These are phyloP conservation scores for Microcaecilia unicolor DNA, from an alignment of 2,797 vertebrate genomes.

Conservation along the genomic window DNA sequence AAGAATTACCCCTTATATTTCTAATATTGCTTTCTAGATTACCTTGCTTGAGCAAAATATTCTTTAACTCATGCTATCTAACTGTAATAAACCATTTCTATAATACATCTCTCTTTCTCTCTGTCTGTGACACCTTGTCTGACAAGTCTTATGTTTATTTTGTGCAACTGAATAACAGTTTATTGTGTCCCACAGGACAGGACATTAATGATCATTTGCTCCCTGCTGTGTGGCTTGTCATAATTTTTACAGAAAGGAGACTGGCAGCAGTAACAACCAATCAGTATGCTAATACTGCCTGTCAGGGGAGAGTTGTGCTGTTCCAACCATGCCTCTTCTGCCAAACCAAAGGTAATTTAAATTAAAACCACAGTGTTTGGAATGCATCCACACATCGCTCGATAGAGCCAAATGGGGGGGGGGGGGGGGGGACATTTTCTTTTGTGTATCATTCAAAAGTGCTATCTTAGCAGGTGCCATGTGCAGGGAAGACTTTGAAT, in stretches of 20 bases:
- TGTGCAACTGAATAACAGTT: slow-evolving; percentile 43
- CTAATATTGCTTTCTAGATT: slow-evolving; percentile 9
- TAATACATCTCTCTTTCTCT: slow-evolving; percentile 26
- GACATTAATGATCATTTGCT: slow-evolving; percentile 53
- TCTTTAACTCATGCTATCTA: slow-evolving; percentile 9
- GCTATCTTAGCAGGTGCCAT: slow-evolving; percentile 42
- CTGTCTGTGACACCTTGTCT: slow-evolving; percentile 27
- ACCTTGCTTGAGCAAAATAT: slow-evolving; percentile 8
- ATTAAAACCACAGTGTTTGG: slow-evolving; percentile 33
- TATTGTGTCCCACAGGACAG: slow-evolving; percentile 39
- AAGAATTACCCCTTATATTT: neutral
- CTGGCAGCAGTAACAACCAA: slow-evolving; percentile 41
- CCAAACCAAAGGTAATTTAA: slow-evolving; percentile 46
- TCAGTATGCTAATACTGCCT: slow-evolving; percentile 36
- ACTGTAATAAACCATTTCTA: slow-evolving; percentile 15
- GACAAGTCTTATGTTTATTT: slow-evolving; percentile 46
- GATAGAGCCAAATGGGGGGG: slow-evolving; percentile 28
- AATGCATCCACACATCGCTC: slow-evolving; percentile 33
- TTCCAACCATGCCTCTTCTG: slow-evolving; percentile 29
- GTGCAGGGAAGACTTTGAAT: slow-evolving; percentile 30
- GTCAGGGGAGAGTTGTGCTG: slow-evolving; percentile 22
- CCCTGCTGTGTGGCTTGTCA: slow-evolving; percentile 46
- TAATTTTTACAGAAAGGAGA: slow-evolving; percentile 44
- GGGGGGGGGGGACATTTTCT: slow-evolving; percentile 30
- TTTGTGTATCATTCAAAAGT: slow-evolving; percentile 41